Base-by-base conservation (phyloP, 2,797 vertebrate species). In the Luscinia luscinia region DNA sequence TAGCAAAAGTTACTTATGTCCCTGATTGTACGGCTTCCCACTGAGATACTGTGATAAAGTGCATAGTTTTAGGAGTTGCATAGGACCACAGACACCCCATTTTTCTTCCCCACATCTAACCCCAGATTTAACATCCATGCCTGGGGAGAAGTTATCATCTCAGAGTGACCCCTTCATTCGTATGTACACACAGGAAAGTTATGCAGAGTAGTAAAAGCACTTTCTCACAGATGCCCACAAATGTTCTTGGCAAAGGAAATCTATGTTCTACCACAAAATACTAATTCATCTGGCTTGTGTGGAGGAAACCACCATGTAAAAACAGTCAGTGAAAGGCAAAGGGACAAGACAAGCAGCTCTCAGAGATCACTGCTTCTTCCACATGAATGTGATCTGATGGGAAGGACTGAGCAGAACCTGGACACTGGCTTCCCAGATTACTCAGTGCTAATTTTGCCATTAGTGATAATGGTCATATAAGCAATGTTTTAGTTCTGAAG, bases 201-300 rank as follows among this genome's bases (percentile, higher is more conserved):
- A 55, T 49, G 66, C 22, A 76, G 68, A 77, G 70, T 15, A 46
- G 34, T 51, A 70, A 87, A 80, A 72, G 20, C 58, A 66, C 36
- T 82, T 87, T 87, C 77, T 92, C 78, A 89, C 34, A 59, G 45
- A 90, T 41, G 40, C 55, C 66, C 32, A 41, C 45, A 64, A 80
- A 95, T 63, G 27, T 88, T 91, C 84, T 83, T 94, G 87, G 93
- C 82, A 92, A 89, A 91, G 40, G 62, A 92, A 87, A 89, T 75
- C 46, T 36, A 7, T 32, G 49, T 27, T 69, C 49, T 59, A 28
- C 80, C 28, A 15, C 77, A 95, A 89, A 90, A 76, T 18, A 74
- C 52, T 52, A 69, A 69, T 79, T 78, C 45, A 70, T 76, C 41
- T 94, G 86, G 48, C 30, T 48, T 61, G n/a, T 28, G 78, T 40